These are phyloP conservation scores for Tipula lateralis DNA, from an alignment of 2,888 invertebrate species.

Conservation along the genomic window DNA sequence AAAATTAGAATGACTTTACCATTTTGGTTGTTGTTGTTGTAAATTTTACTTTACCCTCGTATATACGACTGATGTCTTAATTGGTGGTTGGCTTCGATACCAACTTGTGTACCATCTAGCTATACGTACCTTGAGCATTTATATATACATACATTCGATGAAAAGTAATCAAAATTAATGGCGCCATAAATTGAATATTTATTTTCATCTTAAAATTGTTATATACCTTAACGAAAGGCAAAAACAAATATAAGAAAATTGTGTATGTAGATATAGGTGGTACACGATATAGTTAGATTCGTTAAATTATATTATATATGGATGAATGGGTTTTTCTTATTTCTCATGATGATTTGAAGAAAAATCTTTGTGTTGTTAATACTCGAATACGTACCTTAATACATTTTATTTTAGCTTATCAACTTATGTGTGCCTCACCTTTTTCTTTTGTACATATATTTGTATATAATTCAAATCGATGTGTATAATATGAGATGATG, in stretches of 20 bases:
- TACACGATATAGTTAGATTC: background rate
- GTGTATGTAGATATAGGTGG: too few species aligned
- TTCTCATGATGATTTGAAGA: background rate
- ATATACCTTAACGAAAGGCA: background rate
- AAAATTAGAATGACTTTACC: background rate
- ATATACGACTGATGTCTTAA: background rate
- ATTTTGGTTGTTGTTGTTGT: too few species aligned
- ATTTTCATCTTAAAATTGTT: background rate
- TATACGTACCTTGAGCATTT: too few species aligned
- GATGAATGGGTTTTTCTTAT: background rate
- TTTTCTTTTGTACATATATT: background rate
- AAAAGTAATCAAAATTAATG: background rate
- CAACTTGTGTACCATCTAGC: background rate
- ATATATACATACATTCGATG: background rate
- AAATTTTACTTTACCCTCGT: background rate
- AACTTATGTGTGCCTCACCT: conserved; percentile 24
- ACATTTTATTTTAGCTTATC: background rate
- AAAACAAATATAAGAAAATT: background rate
- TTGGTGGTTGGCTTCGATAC: background rate
- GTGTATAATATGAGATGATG: background rate
- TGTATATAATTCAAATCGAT: background rate
- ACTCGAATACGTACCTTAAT: background rate
- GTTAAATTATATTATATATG: background rate
- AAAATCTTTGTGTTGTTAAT: background rate
- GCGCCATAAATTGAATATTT: background rate